Conservation (phyloP, 2,797 vertebrate species). For the Pyrocephalus nanus region DNA sequence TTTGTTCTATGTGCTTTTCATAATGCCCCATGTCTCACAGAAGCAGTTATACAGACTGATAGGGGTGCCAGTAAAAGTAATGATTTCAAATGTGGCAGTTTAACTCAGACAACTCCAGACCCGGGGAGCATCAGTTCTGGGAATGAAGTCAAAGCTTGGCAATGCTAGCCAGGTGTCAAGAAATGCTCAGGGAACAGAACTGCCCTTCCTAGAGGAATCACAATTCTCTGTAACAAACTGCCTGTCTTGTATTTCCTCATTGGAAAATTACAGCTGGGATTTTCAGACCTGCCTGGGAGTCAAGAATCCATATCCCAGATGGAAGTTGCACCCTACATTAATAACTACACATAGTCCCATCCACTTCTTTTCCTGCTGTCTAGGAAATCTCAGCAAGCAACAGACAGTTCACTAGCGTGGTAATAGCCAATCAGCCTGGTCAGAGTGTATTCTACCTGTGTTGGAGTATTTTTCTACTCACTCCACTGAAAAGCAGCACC, state of each 20-base stretch:
- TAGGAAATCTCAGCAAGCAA: conserved; percentile 8
- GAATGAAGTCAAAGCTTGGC: background rate
- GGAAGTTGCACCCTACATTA: background rate
- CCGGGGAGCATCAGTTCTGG: background rate
- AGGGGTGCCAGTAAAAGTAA: background rate
- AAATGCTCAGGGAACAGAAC: background rate
- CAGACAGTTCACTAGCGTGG: background rate
- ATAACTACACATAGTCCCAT: background rate
- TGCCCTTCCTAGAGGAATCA: background rate
- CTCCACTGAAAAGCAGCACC: conserved; percentile 16
- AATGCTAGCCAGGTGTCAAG: background rate
- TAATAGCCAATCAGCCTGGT: background rate
- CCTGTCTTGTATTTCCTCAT: background rate
- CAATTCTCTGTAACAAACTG: background rate
- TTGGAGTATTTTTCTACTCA: background rate
- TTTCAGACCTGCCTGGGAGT: background rate
- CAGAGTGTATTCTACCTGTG: fast-evolving
- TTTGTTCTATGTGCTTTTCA: background rate
- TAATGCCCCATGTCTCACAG: background rate
- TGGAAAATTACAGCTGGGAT: background rate
- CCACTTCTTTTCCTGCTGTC: background rate
- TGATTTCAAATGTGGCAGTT: background rate
- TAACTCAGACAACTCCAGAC: background rate
- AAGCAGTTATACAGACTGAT: background rate
- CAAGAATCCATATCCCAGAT: background rate